Percentiles rank a stretch among this genome's conserved stretches.
Conservation (phyloP, 2,797 vertebrate species). For the Eulemur mongoz region DNA sequence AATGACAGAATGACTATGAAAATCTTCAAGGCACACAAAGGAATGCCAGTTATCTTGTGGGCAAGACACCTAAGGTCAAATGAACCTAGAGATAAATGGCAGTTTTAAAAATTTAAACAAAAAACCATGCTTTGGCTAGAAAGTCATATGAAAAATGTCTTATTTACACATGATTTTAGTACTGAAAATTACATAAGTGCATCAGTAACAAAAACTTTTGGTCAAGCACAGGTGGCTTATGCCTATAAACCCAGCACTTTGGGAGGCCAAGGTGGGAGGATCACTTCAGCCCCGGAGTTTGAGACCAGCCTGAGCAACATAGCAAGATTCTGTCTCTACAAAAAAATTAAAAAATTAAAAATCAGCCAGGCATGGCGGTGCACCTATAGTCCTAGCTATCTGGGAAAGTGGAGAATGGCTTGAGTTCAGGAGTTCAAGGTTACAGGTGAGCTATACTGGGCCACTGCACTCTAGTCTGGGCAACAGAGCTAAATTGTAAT, state of each 20-base stretch:
- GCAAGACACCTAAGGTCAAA: background rate
- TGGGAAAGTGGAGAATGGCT: background rate
- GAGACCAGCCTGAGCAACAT: background rate
- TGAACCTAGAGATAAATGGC: background rate
- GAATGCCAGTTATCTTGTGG: background rate
- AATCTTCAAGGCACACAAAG: background rate
- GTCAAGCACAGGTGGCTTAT: background rate
- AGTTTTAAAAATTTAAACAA: conserved; percentile 34
- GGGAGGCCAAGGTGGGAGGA: background rate
- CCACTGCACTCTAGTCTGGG: background rate
- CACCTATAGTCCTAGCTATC: background rate
- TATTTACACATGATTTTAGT: background rate
- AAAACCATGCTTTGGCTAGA: background rate
- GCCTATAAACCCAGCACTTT: background rate
- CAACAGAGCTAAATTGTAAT: background rate
- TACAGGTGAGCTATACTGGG: background rate
- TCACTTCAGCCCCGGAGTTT: background rate
- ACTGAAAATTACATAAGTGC: background rate
- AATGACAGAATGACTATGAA: background rate
- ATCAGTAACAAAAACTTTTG: background rate
- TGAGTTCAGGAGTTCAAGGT: background rate
- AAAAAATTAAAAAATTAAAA: background rate
- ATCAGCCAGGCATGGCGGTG: background rate
- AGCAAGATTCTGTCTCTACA: background rate
- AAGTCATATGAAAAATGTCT: conserved; percentile 14